Base-by-base conservation (phyloP, 2,797 vertebrate genomes). In the Picus viridis region DNA sequence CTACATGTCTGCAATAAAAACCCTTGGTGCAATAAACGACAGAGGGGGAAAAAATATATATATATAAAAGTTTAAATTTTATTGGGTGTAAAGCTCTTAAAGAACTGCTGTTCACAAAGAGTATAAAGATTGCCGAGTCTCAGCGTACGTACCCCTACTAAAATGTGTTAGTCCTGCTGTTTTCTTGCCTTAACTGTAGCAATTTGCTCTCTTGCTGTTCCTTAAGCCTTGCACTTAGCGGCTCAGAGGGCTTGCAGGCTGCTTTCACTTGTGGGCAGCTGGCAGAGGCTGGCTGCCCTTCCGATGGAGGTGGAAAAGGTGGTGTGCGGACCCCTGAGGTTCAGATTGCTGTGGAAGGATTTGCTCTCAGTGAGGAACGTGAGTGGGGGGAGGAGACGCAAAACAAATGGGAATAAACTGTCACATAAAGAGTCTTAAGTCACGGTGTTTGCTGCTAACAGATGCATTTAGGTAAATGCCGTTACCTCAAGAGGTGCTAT, bases 381-480 rank as follows among this genome's bases (percentile, higher is more conserved):
- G 12, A 78, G 65, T 30, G 9, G 76, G 47, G 89, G 83, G 72
- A 92, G 74, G 51, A 86, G 84, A 82, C 78, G 45, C 82, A 64
- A 92, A 93, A 91, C 78, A 94, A 97, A 96, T 69, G 80, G 75
- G 89, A 95, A 96, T 96, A 96, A 96, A 96, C 92, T 93, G 93
- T 93, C 91, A 67, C 68, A 77, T 94, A 93, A 93, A 90, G 34
- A 90, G 93, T 96, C 94, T 93, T 90, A 96, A 97, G 95, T 96
- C 95, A 89, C 6, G n/a, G 86, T 90, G 96, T 92, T 97, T 97
- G 96, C 97, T 95, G 95, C 93, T 96, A 97, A 96, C 97, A 98
- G 97, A 98, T 98, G 98, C 97, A 96, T 98, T 98, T 98, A 98
- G 98, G 98, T 98, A 98, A 98, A 98, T 93, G 97, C 94, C 96